Evolutionary conservation across 2,888 invertebrate species (phyloP), one percentile per base, ranked within the genome.

Genomic region (Athalia cordata): DNA sequence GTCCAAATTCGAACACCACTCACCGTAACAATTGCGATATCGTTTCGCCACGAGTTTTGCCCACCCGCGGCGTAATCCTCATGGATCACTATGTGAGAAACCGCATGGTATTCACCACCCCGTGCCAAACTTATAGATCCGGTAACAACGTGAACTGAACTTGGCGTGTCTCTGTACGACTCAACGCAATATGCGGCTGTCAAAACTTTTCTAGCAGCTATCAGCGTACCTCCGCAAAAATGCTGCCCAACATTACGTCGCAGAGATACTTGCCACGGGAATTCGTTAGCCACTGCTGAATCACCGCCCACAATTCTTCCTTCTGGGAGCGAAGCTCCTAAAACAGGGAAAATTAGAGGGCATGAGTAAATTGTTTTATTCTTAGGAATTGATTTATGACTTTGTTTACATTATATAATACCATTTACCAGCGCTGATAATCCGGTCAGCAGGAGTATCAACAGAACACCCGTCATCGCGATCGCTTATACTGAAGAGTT

Each of bases 171-270:
- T 29, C 29, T 29, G 45, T 57, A 15, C 5, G 43, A 4, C 45
- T 45, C 57, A 43, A 77, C 47, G 57, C 77, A 77, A 66, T 77
- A 66, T 15, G 77, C 77, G 2, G 77, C 77, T n/a, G 77, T 77
- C n/a, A 77, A 15, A 45, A 77, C 68, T 52, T 68, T 52, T 3
- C 52, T 68, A 7, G 29, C 47, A 45, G 72, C 57, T 43, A 72
- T 57, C 59, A 72, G 59, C 13, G 72, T 11, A 72, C 72, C 72
- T 3, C 72, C 59, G 47, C 72, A 72, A 11, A 72, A 72, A 47
- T 72, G 72, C 13, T 45, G 59, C 5, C 59, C 47, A 11, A 45
- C 15, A 3, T 13, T 7, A 59, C 45, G 13, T 13, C 72, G 15
- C 59, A 72, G 59, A 5, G 72, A 72, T 29, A 72, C 72, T 13